phyloP scores from a whole-genome alignment of 2,113 vertebrate species.

The western clawed frog (Xenopus tropicalis) region UCB_Xtro_10.0 CM004443.2:153296001-153296500 shows the following conservation, averaged over 20 bases:
- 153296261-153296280: accelerated
- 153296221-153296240: constrained; percentile 7
- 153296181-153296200: too few relatives aligned
- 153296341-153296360: background rate
- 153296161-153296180: too few relatives aligned
- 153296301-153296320: background rate
- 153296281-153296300: constrained; percentile 5
- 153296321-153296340: constrained; percentile 38
- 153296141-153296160: background rate
- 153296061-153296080: background rate
- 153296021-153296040: too few relatives aligned
- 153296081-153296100: background rate
- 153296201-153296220: constrained; percentile 11
- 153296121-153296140: constrained; percentile 9
- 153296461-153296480: constrained; percentile 36
- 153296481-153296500: constrained; percentile 39
- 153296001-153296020: too few relatives aligned
- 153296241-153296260: accelerated
- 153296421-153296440: constrained; percentile 34
- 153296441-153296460: constrained; percentile 1
- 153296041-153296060: too few relatives aligned
- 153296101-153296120: background rate
- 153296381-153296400: constrained; percentile 1
- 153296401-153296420: constrained; percentile 12
- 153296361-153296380: background rate